These are phyloP conservation scores for Bacillus rossius DNA, from an alignment of 1,140 invertebrate genomes.

Conservation along the genomic window DNA sequence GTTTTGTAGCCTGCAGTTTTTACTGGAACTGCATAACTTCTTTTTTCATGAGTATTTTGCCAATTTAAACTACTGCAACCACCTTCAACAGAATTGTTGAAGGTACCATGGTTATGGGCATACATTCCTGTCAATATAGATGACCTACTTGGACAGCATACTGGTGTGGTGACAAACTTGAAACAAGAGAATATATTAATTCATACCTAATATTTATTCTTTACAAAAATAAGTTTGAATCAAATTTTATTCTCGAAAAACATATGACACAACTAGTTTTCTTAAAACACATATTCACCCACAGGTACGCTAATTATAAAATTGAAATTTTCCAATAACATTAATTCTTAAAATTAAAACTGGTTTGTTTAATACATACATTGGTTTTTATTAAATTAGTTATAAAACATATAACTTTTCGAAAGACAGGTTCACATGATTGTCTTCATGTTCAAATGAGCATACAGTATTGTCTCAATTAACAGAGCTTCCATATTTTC, in stretches of 20 bases:
- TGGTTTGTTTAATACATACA: no score
- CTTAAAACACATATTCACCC: no score
- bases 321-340: no score
- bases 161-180: conserved; percentile 70
- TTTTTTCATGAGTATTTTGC: conserved; percentile 55
- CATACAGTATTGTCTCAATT: no score
- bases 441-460: no score
- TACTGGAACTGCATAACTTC: conserved; percentile 62
- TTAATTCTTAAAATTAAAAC: no score
- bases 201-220: conserved; percentile 2
- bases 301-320: no score
- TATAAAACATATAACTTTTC: no score
- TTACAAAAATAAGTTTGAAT: background rate
- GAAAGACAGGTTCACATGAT: no score
- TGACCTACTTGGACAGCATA: conserved; percentile 86
- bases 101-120: conserved; percentile 72
- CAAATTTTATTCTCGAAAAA: background rate
- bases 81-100: conserved; percentile 71
- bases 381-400: no score
- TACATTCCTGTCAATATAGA: conserved; percentile 81
- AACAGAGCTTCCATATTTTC: no score
- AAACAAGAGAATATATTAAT: conserved; percentile 24
- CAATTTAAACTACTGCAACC: conserved; percentile 67
- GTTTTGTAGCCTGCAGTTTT: conserved; percentile 62
- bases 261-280: no score